Percentiles rank a stretch among this genome's conserved stretches.
These are phyloP conservation scores for Pseudomyrmex flavicornis DNA, from an alignment of 1,140 invertebrate genomes.

Conservation along the genomic window DNA sequence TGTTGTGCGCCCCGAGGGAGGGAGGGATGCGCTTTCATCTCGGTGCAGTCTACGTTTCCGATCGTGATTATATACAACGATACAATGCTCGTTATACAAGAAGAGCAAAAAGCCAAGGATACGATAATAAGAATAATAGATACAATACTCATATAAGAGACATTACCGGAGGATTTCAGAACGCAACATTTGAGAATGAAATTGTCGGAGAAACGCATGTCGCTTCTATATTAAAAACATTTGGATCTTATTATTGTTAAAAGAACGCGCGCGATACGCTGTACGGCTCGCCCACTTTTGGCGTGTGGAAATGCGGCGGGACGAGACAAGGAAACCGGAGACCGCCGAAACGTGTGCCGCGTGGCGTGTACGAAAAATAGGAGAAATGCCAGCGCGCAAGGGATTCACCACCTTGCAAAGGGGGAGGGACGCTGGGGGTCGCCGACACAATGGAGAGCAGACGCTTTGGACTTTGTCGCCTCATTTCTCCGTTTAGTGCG, in stretches of 20 bases:
- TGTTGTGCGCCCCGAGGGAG: background rate
- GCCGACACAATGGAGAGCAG: constrained; percentile 65
- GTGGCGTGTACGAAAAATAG: constrained; percentile 33
- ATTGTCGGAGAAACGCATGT: background rate
- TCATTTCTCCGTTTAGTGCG: constrained; percentile 63
- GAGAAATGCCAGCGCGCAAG: background rate
- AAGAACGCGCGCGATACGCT: constrained; percentile 5
- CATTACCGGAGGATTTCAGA: background rate
- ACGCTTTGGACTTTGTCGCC: constrained; percentile 69
- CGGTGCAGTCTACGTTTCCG: constrained; percentile 12
- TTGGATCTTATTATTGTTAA: constrained; percentile 1
- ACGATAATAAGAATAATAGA: background rate
- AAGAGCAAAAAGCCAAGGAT: background rate
- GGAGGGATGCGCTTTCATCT: background rate
- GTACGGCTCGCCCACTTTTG: background rate
- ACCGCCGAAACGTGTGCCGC: background rate
- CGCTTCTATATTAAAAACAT: background rate
- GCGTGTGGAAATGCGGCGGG: constrained; percentile 9
- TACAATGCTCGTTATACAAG: background rate
- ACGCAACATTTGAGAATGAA: background rate
- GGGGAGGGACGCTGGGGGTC: constrained; percentile 6
- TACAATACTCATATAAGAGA: background rate
- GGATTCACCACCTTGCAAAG: constrained; percentile 28
- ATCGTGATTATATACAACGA: constrained; percentile 10
- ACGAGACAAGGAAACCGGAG: constrained; percentile 24